Evolutionary conservation across 2,113 vertebrate species (phyloP).

Genomic region (Odocoileus virginianus): DNA sequence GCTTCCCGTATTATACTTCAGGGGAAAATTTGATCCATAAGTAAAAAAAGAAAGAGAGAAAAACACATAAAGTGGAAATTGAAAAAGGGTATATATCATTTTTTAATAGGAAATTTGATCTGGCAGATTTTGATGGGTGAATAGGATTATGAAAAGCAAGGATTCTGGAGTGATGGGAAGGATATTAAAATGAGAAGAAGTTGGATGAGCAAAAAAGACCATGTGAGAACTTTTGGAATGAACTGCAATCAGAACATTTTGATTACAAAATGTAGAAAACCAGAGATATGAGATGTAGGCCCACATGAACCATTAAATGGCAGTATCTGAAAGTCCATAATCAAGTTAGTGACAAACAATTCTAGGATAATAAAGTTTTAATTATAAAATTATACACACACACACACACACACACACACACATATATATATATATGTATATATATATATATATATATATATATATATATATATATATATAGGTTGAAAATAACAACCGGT

Average conservation of each 20-base stretch:
- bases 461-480: accelerated
- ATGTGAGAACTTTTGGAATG: not conserved
- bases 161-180: not conserved
- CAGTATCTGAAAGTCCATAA: not conserved
- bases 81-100: not conserved
- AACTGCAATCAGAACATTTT: not conserved
- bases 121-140: not conserved
- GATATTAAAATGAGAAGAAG: not conserved
- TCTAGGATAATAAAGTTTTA: not conserved
- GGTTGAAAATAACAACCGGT: not conserved
- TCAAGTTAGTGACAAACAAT: not conserved
- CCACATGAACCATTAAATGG: not conserved
- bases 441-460: not conserved
- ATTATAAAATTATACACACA: not conserved
- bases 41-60: not conserved
- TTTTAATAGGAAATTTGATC: not conserved
- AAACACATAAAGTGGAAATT: not conserved
- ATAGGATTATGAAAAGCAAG: not conserved
- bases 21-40: not conserved
- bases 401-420: not conserved
- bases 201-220: not conserved
- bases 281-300: not conserved
- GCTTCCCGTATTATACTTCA: not conserved
- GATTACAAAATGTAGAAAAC: not conserved
- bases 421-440: too few species aligned